These are phyloP conservation scores for Ammospiza nelsoni DNA, from an alignment of 2,113 vertebrate genomes.

Conservation along the genomic window DNA sequence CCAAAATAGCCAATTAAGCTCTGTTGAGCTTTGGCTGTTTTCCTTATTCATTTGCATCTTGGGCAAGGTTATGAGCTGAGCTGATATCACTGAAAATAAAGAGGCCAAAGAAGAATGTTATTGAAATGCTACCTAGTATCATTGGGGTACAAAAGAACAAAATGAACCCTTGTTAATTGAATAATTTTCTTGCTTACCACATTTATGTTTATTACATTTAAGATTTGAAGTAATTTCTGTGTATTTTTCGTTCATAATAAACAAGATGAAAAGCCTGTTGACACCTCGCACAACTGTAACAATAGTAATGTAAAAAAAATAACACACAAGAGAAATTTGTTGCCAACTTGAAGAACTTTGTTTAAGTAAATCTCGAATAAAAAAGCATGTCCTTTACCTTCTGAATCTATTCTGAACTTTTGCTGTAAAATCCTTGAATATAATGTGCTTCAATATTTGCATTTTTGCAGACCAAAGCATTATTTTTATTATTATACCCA, in stretches of 20 bases:
- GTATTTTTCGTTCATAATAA: background rate
- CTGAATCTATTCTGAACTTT: background rate
- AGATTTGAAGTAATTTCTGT: background rate
- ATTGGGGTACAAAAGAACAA: background rate
- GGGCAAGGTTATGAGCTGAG: background rate
- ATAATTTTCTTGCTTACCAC: background rate
- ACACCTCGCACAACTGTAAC: background rate
- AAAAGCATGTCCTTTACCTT: background rate
- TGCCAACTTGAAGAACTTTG: background rate
- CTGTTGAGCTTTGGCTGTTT: background rate
- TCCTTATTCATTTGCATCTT: background rate
- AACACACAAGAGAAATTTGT: background rate
- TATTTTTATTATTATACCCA: background rate
- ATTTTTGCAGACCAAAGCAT: slow-evolving; percentile 19
- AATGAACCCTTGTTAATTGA: background rate
- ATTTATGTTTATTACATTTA: background rate
- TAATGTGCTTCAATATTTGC: background rate
- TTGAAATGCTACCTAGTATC: background rate
- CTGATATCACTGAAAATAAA: background rate
- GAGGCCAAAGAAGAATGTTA: background rate
- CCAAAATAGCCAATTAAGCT: background rate
- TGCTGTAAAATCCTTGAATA: background rate
- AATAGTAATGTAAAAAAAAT: background rate
- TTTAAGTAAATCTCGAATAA: background rate
- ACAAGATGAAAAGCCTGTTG: background rate